Base-by-base conservation (phyloP, 2,888 invertebrate species). In the Tetragonisca angustula region DNA sequence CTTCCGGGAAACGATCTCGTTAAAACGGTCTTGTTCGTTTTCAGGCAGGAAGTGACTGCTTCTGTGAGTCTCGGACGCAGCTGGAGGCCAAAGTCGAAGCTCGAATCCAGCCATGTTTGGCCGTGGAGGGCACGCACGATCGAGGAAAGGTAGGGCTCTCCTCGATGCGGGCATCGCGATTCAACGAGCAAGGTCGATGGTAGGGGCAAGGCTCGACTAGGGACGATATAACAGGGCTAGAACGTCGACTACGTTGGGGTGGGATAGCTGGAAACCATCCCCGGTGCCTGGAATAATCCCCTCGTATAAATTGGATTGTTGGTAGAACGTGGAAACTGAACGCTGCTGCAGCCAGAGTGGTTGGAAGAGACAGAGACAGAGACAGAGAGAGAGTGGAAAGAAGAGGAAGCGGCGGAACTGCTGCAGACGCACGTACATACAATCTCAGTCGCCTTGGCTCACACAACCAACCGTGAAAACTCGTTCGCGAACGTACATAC, bases 301-400 rank as follows among this genome's bases (percentile, higher is more conserved):
- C 79, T 81, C 90, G 93, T 93, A 94, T 93, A 94, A 94, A 94
- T 94, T 94, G 94, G 94, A 94, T 94, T 91, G 93, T 93, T 89
- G 91, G 87, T 81, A 88, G 85, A 90, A 85, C 88, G 87, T 86
- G 87, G 88, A 88, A 87, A 88, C 85, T 87, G 88, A 89, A 90
- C 87, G 87, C 82, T 76, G 74, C 67, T 67, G 78, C 72, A 76
- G 76, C 65, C 61, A 62, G 81, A 62, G 71, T 36, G 36, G 69
- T 24, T 5, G 32, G 69, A 21, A 24, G 24, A 64, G 64, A 50
- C 68, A 32, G 27, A 24, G 68, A 75, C 73, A 70, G 64, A 52
- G 43, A 13, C 19, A 52, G 52, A 52, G 19, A 19, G 6, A 52
- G 52, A 52, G 72, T n/a, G 27, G 52, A 52, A 49, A 36, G 74